Evolutionary conservation across 2,797 vertebrate genomes (phyloP).

Genomic region (Gymnoscopelus microlampas): DNA sequence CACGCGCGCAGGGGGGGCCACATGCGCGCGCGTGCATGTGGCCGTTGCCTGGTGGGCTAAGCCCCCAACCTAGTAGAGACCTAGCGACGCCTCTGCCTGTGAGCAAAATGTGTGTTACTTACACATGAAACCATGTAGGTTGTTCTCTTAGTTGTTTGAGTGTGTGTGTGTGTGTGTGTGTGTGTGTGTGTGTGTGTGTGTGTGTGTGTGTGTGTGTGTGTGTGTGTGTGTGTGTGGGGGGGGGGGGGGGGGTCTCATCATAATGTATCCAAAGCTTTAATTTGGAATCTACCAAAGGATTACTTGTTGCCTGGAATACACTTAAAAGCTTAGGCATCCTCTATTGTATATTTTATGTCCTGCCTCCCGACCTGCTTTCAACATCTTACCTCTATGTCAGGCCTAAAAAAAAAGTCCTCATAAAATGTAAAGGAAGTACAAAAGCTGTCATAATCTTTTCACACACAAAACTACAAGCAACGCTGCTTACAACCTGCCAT

Average conservation of each 20-base stretch:
- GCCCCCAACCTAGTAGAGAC: no score
- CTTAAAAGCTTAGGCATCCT: slow-evolving; percentile 82
- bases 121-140: slow-evolving; percentile 44
- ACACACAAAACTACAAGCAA: slow-evolving; percentile 20
- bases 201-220: slow-evolving; percentile 13
- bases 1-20: no score
- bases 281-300: slow-evolving; percentile 83
- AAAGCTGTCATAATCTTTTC: slow-evolving; percentile 37
- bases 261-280: slow-evolving; percentile 80
- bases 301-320: slow-evolving; percentile 78
- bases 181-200: slow-evolving; percentile 2
- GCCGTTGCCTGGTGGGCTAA: no score
- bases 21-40: no score
- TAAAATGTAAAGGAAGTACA: slow-evolving; percentile 52
- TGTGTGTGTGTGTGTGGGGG: slow-evolving; percentile 12
- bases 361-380: slow-evolving; percentile 76
- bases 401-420: slow-evolving; percentile 58
- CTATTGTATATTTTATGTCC: slow-evolving; percentile 75
- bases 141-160: slow-evolving; percentile 26
- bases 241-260: slow-evolving; percentile 54
- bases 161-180: slow-evolving; percentile 29
- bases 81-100: no score
- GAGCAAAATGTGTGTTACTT: slow-evolving; percentile 53
- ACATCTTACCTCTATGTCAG: slow-evolving; percentile 67
- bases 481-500: slow-evolving; percentile 22